Base-by-base conservation (phyloP, 2,113 vertebrate species). In the Crocuta crocuta region DNA sequence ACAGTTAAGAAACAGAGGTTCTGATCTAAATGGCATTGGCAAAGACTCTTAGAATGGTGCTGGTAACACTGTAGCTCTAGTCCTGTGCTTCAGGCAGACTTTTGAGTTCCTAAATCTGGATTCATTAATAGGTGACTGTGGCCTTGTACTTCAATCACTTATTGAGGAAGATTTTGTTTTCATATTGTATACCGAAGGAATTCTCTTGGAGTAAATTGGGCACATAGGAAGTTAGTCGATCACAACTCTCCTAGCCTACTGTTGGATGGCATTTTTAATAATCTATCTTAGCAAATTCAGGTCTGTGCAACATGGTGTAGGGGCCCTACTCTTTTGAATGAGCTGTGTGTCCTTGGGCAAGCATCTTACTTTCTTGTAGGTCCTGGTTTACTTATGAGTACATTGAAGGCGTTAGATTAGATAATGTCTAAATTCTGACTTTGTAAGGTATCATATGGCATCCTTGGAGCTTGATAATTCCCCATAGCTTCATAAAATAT, bases 1-100 rank as follows among this genome's bases (percentile, higher is more conserved):
- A 28, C 63, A 83, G 61, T 43, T 98, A 95, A 98, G 95, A 96
- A 94, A 96, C 94, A 33, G 58, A 63, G 94, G 31, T 86, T 97
- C 97, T 97, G 35, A 81, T 95, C 94, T 95, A 82, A 93, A 23
- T 73, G 83, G 91, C 70, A 79, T 48, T 83, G 94, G 74, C n/a
- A 95, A 95, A 91, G 89, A 0, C 35, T 97, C 92, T 90, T 53
- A 89, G 86, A 95, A 87, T 19, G 68, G 88, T 73, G 84, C 93
- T 58, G 76, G 63, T 94, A 88, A 80, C 80, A 89, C 10, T 24
- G 4, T 24, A 92, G 63, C 71, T 58, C 2, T 11, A 39, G 70
- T 96, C 85, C 84, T 95, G 79, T 82, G 71, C 45, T 97, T 95
- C 76, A 76, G 82, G 61, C 70, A 94, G 58, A 85, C 82, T 68